phyloP scores from a whole-genome alignment of 1,140 invertebrate species.

The Euura saliciscinereae region DNA sequence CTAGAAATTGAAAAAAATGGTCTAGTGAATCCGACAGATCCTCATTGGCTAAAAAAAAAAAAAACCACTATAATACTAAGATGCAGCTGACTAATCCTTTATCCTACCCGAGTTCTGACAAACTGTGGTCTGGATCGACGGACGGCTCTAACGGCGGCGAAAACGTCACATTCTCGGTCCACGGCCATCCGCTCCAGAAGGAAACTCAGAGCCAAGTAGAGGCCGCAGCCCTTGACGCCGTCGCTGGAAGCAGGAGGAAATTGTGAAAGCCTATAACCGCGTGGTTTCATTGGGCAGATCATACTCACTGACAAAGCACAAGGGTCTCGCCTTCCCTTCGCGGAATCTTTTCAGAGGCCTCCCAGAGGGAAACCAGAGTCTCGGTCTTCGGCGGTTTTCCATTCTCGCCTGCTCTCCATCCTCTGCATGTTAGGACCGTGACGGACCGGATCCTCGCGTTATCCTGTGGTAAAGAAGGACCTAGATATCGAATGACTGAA shows the following conservation, averaged over 20 bases:
- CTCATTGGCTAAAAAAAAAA: no score
- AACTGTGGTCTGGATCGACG: constrained; percentile 45
- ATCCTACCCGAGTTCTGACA: constrained; percentile 25
- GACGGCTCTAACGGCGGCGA: constrained; percentile 42
- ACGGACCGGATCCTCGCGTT: constrained; percentile 17
- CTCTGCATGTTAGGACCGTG: constrained; percentile 33
- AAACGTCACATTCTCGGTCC: constrained; percentile 51
- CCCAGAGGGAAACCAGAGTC: constrained; percentile 34
- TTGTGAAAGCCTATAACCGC: no score
- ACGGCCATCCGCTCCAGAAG: constrained; percentile 50
- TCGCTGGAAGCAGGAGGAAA: constrained; percentile 34
- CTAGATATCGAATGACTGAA: no score
- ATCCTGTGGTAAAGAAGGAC: neutral
- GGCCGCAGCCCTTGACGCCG: constrained; percentile 45
- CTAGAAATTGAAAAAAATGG: no score
- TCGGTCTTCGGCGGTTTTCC: constrained; percentile 27
- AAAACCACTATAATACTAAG: no score
- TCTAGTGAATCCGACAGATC: no score
- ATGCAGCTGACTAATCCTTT: neutral
- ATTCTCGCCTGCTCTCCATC: constrained; percentile 32
- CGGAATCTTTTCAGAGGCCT: constrained; percentile 32
- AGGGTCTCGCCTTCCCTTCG: constrained; percentile 30
- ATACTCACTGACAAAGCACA: constrained; percentile 37
- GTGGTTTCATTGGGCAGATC: constrained; percentile 9
- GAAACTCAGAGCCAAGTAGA: constrained; percentile 46